phyloP scores from a whole-genome alignment of 2,888 invertebrate species.

The Cylloceria caligata region DNA sequence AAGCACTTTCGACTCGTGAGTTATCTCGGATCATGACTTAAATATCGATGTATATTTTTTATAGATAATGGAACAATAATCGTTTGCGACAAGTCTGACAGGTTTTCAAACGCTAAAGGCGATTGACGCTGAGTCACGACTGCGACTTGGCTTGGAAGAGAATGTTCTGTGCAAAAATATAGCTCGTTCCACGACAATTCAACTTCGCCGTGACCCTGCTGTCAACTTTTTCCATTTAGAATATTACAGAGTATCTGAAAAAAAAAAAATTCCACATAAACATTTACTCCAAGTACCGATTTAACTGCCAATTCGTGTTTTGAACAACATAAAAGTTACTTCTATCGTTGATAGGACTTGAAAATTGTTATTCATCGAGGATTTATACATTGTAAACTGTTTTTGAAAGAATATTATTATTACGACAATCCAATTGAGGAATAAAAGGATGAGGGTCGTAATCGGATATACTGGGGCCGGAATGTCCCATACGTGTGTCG shows the following conservation, averaged over 20 bases:
- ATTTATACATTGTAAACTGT: neutral
- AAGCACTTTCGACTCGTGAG: neutral
- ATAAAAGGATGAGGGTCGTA: neutral
- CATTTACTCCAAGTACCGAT: neutral
- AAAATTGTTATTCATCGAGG: too few species aligned
- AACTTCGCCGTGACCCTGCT: neutral
- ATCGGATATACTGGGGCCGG: neutral
- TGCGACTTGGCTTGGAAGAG: neutral
- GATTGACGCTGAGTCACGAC: conserved; percentile 10
- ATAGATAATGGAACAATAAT: conserved; percentile 11
- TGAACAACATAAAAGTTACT: neutral
- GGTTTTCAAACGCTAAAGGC: conserved; percentile 32
- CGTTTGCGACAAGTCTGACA: conserved; percentile 30
- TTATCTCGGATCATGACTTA: neutral
- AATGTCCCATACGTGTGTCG: neutral
- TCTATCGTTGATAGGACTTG: too few species aligned
- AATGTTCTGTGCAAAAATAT: neutral
- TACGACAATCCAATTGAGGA: neutral
- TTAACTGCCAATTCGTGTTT: neutral
- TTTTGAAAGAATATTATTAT: neutral
- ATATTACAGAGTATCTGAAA: neutral
- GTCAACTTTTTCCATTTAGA: neutral
- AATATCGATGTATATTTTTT: neutral
- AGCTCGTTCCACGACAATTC: neutral
- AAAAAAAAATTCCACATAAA: neutral